Evolutionary conservation across 2,888 invertebrate species (phyloP).

Genomic region (Harpalus rufipes): DNA sequence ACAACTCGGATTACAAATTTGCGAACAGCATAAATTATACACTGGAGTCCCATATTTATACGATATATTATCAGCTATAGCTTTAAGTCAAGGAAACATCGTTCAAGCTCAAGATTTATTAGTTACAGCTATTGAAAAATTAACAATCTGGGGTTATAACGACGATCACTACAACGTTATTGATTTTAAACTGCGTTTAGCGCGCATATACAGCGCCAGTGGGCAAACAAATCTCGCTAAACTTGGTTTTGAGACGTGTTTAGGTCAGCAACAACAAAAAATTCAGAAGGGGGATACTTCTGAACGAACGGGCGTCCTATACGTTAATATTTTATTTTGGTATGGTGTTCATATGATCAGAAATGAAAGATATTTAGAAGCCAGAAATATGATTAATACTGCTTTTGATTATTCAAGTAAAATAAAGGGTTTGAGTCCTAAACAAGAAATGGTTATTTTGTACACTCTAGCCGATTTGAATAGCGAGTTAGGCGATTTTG

Average conservation of each 20-base stretch:
- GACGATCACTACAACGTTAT: constrained; percentile 76
- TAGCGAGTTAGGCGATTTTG: constrained; percentile 74
- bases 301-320: constrained; percentile 76
- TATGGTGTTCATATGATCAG: constrained; percentile 77
- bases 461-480: constrained; percentile 76
- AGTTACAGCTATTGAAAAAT: constrained; percentile 76
- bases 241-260: constrained; percentile 76
- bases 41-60: constrained; percentile 75
- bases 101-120: constrained; percentile 75
- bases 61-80: constrained; percentile 76
- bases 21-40: constrained; percentile 75
- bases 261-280: constrained; percentile 75
- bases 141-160: constrained; percentile 74
- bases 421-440: constrained; percentile 75
- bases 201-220: constrained; percentile 76
- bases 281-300: constrained; percentile 74
- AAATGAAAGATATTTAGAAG: constrained; percentile 69
- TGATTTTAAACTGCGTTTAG: constrained; percentile 76
- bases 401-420: constrained; percentile 76
- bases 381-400: constrained; percentile 72
- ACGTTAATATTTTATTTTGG: constrained; percentile 77
- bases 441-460: constrained; percentile 77
- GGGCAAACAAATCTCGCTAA: constrained; percentile 75
- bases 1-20: constrained; percentile 75
- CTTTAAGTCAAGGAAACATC: constrained; percentile 75